Conservation (phyloP, 1,140 invertebrate genomes). For the Aplysia californica region DNA sequence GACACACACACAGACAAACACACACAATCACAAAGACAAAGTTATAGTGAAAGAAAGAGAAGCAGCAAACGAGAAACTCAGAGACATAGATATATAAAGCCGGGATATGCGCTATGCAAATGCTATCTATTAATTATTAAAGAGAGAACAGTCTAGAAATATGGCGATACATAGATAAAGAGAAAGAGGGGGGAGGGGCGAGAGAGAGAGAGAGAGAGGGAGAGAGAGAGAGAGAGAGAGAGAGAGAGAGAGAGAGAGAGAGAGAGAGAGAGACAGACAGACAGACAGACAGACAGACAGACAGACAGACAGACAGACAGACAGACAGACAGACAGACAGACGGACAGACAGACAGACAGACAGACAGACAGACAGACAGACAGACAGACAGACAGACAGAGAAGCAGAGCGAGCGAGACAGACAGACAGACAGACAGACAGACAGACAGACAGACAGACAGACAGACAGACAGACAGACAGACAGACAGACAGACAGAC, state of each 20-base stretch:
- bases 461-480: too few relatives aligned
- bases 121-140: background rate
- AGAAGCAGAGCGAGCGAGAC: too few relatives aligned
- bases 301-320: too few relatives aligned
- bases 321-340: too few relatives aligned
- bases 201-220: background rate
- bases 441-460: too few relatives aligned
- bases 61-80: background rate
- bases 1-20: background rate
- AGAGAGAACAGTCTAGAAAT: background rate
- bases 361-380: too few relatives aligned
- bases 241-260: conserved; percentile 16
- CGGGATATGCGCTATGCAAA: background rate
- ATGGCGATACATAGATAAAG: background rate
- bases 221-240: background rate
- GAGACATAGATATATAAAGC: background rate
- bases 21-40: background rate
- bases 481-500: too few relatives aligned
- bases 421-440: too few relatives aligned
- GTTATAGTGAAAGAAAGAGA: background rate
- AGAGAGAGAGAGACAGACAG: conserved; percentile 31
- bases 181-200: background rate
- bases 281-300: conserved; percentile 38
- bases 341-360: too few relatives aligned
- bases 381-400: too few relatives aligned